Percentiles rank a stretch among this genome's conserved stretches.
Evolutionary conservation across 2,797 vertebrate species (phyloP).

Genomic region (Rhinella marina): DNA sequence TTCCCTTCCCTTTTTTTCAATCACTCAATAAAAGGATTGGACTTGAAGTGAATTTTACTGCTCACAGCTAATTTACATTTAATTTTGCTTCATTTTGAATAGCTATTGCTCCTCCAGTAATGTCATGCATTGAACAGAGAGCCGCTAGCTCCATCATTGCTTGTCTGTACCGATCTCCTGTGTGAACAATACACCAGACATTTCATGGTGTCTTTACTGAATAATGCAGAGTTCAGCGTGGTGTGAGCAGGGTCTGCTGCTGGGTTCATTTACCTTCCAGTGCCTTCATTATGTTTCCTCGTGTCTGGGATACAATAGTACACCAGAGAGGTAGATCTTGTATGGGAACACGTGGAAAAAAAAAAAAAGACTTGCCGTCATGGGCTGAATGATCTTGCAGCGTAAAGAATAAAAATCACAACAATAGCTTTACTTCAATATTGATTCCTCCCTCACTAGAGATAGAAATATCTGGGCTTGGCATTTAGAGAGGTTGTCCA

Average conservation of each 20-base stretch:
- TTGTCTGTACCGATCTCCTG: background rate
- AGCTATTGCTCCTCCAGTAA: background rate
- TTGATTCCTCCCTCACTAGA: background rate
- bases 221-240: slow-evolving; percentile 11
- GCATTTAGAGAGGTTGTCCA: no score
- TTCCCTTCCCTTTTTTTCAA: background rate
- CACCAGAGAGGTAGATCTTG: background rate
- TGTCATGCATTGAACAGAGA: background rate
- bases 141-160: background rate
- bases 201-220: slow-evolving; percentile 11
- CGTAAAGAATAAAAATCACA: background rate
- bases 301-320: background rate
- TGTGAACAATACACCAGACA: slow-evolving; percentile 18
- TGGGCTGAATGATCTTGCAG: background rate
- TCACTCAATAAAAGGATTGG: background rate
- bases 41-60: background rate
- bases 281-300: slow-evolving; percentile 19
- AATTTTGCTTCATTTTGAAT: background rate
- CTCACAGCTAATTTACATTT: slow-evolving; percentile 19
- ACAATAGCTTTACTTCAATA: background rate
- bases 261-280: background rate
- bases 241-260: background rate
- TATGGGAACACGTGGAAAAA: background rate
- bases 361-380: background rate
- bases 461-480: background rate